Evolutionary conservation across 2,797 vertebrate genomes (phyloP), one percentile per base, ranked within the genome.

Genomic region (Podarcis siculus): DNA sequence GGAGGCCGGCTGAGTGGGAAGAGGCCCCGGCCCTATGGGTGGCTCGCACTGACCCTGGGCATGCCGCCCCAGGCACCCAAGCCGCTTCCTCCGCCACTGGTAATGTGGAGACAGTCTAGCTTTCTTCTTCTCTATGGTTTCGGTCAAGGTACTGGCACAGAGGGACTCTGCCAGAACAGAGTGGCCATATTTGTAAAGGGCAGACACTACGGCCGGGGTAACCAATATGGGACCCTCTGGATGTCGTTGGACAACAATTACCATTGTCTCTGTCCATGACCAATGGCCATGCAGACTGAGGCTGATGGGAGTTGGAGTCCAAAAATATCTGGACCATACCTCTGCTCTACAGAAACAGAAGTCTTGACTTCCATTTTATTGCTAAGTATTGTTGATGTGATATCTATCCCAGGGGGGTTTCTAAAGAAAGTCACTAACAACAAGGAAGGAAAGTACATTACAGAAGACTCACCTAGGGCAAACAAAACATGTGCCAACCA

Each of bases 41-140:
- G 12, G 3, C 49, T 15, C 1, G 13, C 49, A 1, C 45, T 49
- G 45, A 1, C 3, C 45, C 45, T 3, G 12, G 12, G 45, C 13
- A 13, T 0, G 3, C 12, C 3, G 12, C 49, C 49, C 49, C 49
- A 49, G 49, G 49, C 13, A 0, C 49, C 49, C 3, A 0, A 49
- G 49, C 49, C 0, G 49, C 49, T 49, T 49, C 49, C 49, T 49
- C 49, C 13, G 0, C 49, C 1, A 1, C 39, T 9, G 21, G 25
- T 77, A 7, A 42, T 45, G 19, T 13, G 23, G 25, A 42, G 39
- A 77, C 39, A 77, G 45, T 45, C 75, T 77, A 77, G 39, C 25
- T 10, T 32, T 42, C 39, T 42, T 42, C 25, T 76, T 76, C 23
- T 42, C 21, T 27, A 5, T 45, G 23, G 39, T 42, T 77, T 77